Base-by-base conservation (phyloP, 2,113 vertebrate species). In the Cheilinus undulatus region DNA sequence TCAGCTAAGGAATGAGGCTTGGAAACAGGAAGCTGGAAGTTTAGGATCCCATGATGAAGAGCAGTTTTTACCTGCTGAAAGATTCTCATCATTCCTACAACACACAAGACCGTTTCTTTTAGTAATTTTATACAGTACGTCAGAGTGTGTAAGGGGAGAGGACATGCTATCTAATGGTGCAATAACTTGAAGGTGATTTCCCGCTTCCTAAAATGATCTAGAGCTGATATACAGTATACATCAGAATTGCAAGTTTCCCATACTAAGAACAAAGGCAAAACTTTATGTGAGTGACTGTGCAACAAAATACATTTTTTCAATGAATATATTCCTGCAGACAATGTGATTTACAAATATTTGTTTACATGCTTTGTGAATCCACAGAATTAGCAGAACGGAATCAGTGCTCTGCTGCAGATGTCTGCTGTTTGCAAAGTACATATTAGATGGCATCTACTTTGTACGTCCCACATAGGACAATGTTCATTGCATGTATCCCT, bases 31-130 rank as follows among this genome's bases (percentile, higher is more conserved):
- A 83, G 76, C 42, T 86, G 71, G 78, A 69, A 64, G 71, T 86
- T 82, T 73, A 74, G 83, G 82, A 84, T 84, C 84, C 69, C 64
- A 40, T 85, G 70, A 91, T 87, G 72, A 77, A 88, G 19, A 56
- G 45, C 53, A 50, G 20, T 27, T 45, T 20, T 26, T 34, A 69
- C 40, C 27, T 42, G 5, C 20, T 36, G 45, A 13, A 13, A 78
- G 69, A 87, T 81, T 60, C 14, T 69, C 77, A 85, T 85, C 84
- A 59, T 36, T 11, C 49, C 1, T 23, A 10, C 43, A 54, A 48
- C 12, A 46, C 36, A 42, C 14, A 7, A 24, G 1, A 4, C 27
- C 40, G 45, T 51, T 56, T 13, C 57, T 56, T 64, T 11, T 48
- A 15, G 28, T 57, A 61, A 40, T 49, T 26, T 19, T 46, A 42